Evolutionary conservation across 2,113 vertebrate species (phyloP).

Genomic region (Hemiprocne comata): DNA sequence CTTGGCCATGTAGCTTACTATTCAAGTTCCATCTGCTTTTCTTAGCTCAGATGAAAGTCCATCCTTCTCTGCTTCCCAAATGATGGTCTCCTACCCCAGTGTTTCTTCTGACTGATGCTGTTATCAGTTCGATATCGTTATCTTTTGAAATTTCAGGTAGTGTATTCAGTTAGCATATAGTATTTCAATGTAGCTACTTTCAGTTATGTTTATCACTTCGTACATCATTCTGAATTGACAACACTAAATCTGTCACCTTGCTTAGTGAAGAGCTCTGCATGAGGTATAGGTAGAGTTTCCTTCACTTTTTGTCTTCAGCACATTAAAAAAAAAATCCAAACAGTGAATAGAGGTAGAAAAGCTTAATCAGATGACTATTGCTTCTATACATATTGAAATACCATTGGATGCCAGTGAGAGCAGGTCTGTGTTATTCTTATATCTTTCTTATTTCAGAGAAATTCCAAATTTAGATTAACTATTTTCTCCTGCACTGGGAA

Average conservation of each 20-base stretch:
- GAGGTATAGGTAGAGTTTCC: background rate
- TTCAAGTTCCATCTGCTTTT: background rate
- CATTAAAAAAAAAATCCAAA: too few relatives aligned
- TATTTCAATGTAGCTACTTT: background rate
- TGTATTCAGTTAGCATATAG: background rate
- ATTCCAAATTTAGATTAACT: background rate
- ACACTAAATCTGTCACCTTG: background rate
- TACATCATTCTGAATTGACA: background rate
- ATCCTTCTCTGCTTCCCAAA: background rate
- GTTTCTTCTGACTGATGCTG: background rate
- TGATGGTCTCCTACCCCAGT: background rate
- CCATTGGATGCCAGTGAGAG: background rate
- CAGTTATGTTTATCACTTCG: background rate
- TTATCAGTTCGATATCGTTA: background rate
- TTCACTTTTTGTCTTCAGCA: background rate
- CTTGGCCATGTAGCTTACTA: background rate
- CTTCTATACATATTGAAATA: background rate
- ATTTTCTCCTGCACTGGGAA: background rate
- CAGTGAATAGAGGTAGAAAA: too few relatives aligned
- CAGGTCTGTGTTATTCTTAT: background rate
- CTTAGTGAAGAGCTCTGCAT: background rate
- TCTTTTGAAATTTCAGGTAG: background rate
- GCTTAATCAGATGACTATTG: background rate
- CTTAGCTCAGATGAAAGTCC: background rate
- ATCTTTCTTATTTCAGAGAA: background rate